Conservation (phyloP, 1,140 invertebrate species). For the Drosophila yakuba region DNA sequence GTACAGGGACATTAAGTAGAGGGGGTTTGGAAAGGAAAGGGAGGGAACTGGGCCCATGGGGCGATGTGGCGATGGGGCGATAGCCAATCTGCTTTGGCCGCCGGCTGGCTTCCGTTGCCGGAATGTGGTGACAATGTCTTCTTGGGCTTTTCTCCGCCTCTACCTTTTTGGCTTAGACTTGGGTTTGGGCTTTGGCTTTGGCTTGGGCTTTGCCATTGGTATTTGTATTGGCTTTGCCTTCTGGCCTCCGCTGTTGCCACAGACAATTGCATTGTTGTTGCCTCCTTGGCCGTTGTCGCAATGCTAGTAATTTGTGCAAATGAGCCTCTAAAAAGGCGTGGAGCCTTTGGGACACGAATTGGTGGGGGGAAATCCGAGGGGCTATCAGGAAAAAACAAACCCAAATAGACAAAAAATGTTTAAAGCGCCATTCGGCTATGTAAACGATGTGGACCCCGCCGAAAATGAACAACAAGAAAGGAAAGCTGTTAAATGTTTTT, state of each 20-base stretch:
- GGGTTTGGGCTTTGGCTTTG: conserved; percentile 13
- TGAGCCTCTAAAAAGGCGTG: conserved; percentile 75
- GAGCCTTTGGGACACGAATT: conserved; percentile 39
- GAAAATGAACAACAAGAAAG: conserved; percentile 57
- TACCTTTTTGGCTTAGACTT: conserved; percentile 36
- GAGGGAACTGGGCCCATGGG: conserved; percentile 46
- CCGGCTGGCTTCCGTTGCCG: conserved; percentile 74
- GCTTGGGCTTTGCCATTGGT: conserved; percentile 11
- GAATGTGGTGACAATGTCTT: conserved; percentile 79
- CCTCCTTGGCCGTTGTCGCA: conserved; percentile 64
- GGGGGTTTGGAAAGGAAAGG: background rate
- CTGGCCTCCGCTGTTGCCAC: conserved; percentile 7
- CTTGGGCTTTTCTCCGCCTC: conserved; percentile 44
- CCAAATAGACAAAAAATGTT: conserved; percentile 56
- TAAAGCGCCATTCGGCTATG: conserved; percentile 69
- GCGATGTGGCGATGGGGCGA: conserved; percentile 48
- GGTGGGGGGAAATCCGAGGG: background rate
- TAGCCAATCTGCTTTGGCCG: conserved; percentile 63
- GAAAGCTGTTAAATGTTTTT: conserved; percentile 68
- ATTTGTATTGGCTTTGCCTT: conserved; percentile 38
- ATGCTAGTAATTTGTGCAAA: conserved; percentile 81
- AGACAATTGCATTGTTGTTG: conserved; percentile 72
- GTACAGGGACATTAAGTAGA: background rate
- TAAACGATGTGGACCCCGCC: conserved; percentile 43
- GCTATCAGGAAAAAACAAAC: conserved; percentile 10